Conservation (phyloP, 2,888 invertebrate species). For the Aleiodes leptofemur region DNA sequence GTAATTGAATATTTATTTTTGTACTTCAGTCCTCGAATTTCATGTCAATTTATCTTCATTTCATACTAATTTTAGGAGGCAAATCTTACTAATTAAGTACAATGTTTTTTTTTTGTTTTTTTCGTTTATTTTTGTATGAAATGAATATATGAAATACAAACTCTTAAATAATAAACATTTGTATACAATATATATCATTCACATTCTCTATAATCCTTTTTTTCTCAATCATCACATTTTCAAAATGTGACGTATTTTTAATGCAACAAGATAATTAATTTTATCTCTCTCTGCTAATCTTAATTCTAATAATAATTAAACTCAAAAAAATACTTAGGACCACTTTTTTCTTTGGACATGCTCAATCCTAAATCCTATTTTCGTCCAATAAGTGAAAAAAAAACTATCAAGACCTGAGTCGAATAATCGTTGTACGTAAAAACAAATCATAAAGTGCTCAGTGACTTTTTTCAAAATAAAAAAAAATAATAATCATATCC, state of each 20-base stretch:
- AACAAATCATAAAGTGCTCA: conserved; percentile 5
- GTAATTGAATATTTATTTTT: conserved; percentile 36
- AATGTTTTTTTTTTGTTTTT: not conserved
- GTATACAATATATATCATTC: conserved; percentile 23
- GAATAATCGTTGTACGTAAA: not conserved
- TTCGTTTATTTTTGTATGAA: conserved; percentile 28
- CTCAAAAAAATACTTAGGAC: not conserved
- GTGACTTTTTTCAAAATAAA: not conserved
- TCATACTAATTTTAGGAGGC: conserved; percentile 1
- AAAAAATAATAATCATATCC: too few relatives aligned
- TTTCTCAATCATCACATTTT: not conserved
- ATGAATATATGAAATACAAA: conserved; percentile 36
- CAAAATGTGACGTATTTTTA: not conserved
- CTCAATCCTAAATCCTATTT: too few relatives aligned
- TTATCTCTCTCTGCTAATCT: not conserved
- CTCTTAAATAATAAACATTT: conserved; percentile 15
- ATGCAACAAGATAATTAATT: conserved; percentile 8
- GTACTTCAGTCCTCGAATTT: not conserved
- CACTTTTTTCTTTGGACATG: not conserved
- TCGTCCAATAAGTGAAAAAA: not conserved
- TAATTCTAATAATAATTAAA: not conserved
- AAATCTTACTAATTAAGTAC: not conserved
- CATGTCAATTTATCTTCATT: conserved; percentile 14
- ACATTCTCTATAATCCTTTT: not conserved
- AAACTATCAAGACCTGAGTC: not conserved